These are phyloP conservation scores for Cyclophora punctaria DNA, from an alignment of 2,888 invertebrate species.

Conservation along the genomic window DNA sequence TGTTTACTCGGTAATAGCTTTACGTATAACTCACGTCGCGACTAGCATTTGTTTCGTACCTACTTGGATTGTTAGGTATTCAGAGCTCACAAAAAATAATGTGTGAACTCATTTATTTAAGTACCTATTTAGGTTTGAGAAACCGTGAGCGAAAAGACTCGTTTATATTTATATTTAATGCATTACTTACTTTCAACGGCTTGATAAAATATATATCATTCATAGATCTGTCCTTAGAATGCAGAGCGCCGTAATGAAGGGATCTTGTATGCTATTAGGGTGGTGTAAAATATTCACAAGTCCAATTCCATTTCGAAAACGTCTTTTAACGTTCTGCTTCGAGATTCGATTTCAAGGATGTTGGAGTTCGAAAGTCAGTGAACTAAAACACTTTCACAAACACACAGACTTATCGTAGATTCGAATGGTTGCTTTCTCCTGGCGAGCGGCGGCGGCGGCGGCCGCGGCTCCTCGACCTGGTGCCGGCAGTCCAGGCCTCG, in stretches of 20 bases:
- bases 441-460: no score
- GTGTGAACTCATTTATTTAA: no score
- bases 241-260: slow-evolving; percentile 22
- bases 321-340: slow-evolving; percentile 11
- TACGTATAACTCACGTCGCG: no score
- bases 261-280: slow-evolving; percentile 31
- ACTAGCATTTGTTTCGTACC: no score
- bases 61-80: no score
- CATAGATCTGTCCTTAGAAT: not conserved
- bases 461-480: no score
- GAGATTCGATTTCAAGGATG: slow-evolving; percentile 1
- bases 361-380: slow-evolving; percentile 6
- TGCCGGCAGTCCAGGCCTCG: no score
- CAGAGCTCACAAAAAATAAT: no score
- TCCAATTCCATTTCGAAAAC: slow-evolving; percentile 2
- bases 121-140: no score
- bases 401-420: slow-evolving; percentile 1
- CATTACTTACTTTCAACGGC: not conserved
- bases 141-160: no score
- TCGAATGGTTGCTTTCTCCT: no score
- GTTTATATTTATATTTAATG: no score
- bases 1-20: not conserved
- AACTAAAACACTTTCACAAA: not conserved
- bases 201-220: slow-evolving; percentile 8
- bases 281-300: slow-evolving; percentile 27